A percentile compares a stretch with the other conserved stretches of the same genome.
phyloP scores from a whole-genome alignment of 2,888 invertebrate genomes.

The Blastobasis adustella region DNA sequence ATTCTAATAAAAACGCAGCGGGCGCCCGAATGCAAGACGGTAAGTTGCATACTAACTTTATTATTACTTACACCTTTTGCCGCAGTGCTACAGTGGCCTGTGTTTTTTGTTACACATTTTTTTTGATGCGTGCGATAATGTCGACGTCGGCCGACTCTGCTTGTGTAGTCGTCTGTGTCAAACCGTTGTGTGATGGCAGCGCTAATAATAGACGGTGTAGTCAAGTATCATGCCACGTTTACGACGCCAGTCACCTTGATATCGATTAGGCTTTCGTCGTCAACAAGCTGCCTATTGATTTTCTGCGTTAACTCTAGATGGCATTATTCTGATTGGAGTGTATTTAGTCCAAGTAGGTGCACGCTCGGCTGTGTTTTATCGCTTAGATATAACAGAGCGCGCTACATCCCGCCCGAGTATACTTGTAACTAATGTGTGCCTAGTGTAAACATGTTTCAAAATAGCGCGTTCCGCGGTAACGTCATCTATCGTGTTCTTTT shows the following conservation, averaged over 20 bases:
- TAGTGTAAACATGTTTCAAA: too few relatives aligned
- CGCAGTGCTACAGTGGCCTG: background rate
- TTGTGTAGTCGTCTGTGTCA: constrained; percentile 26
- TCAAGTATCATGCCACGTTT: constrained; percentile 39
- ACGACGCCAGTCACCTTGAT: constrained; percentile 51
- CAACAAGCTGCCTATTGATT: constrained; percentile 18
- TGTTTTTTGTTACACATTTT: background rate
- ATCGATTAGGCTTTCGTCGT: constrained; percentile 42
- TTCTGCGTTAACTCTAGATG: constrained; percentile 9
- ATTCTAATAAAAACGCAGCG: constrained; percentile 67
- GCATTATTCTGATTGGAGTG: constrained; percentile 1
- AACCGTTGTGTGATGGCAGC: constrained; percentile 51
- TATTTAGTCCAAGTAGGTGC: too few relatives aligned
- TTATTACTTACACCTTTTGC: constrained; percentile 8
- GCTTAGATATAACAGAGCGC: too few relatives aligned
- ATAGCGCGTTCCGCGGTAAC: too few relatives aligned
- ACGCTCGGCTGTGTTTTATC: too few relatives aligned
- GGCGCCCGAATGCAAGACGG: constrained; percentile 63
- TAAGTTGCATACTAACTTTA: constrained; percentile 38
- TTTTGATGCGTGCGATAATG: constrained; percentile 2
- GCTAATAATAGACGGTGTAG: constrained; percentile 52
- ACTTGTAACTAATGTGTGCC: too few relatives aligned
- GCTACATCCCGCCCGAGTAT: too few relatives aligned
- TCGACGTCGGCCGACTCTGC: constrained; percentile 12
- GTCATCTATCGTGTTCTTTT: too few relatives aligned